Evolutionary conservation across 2,888 invertebrate genomes (phyloP).

Genomic region (Bhutanitis thaidina): DNA sequence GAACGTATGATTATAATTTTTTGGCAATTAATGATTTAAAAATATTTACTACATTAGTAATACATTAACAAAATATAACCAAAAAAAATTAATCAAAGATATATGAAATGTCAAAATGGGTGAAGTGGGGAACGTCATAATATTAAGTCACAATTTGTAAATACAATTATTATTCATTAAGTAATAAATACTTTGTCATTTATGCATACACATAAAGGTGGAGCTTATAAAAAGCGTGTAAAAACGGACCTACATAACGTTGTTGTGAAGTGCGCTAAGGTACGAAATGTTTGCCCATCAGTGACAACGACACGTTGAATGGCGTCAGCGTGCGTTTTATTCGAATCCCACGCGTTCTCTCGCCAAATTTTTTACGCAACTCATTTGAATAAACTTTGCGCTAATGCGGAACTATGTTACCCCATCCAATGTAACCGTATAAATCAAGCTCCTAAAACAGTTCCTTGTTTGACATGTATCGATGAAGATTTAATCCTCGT

Average conservation of each 20-base stretch:
- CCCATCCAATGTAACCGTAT: neutral
- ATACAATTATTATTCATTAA: too few species aligned
- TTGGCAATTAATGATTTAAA: too few species aligned
- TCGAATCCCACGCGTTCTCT: constrained; percentile 12
- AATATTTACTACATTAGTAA: too few species aligned
- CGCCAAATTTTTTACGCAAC: neutral
- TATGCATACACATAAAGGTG: too few species aligned
- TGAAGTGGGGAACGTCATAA: too few species aligned
- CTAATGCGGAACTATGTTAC: neutral
- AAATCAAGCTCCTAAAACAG: neutral
- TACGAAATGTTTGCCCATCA: constrained; percentile 3
- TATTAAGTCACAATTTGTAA: too few species aligned
- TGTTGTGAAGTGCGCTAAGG: constrained; percentile 4
- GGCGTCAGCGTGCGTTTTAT: constrained; percentile 6
- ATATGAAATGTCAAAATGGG: too few species aligned
- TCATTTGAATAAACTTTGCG: constrained; percentile 1
- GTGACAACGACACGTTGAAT: constrained; percentile 7
- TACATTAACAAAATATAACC: too few species aligned
- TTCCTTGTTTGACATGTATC: neutral
- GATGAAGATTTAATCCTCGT: constrained; percentile 6
- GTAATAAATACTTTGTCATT: too few species aligned
- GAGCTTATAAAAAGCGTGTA: too few species aligned
- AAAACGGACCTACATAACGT: neutral
- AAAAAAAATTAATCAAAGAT: too few species aligned
- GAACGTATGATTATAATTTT: too few species aligned